Conservation (phyloP, 64 coral and sea anemone genomes). For the Montipora capricornis region DNA sequence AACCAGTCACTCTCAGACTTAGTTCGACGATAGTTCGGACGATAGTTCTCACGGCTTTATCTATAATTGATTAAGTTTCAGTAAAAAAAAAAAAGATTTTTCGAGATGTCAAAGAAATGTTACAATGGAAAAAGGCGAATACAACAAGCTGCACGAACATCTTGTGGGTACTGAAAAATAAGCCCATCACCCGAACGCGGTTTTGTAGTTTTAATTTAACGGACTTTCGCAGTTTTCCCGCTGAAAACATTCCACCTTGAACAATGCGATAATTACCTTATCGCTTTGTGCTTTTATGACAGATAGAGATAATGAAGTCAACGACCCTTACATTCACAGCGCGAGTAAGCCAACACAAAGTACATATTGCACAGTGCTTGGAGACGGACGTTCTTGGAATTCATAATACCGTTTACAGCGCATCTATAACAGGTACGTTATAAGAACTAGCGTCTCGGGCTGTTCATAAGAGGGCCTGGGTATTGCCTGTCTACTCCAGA, state of each 20-base stretch:
- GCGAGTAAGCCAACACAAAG: not conserved
- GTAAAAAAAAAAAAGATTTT: too few relatives aligned
- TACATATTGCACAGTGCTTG: too few relatives aligned
- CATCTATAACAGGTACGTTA: not conserved
- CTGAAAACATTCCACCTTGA: not conserved
- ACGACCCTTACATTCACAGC: not conserved
- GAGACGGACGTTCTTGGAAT: too few relatives aligned
- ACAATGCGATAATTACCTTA: slow-evolving; percentile 21
- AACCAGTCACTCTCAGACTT: too few relatives aligned
- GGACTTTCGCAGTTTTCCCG: not conserved
- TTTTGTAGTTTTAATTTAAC: not conserved
- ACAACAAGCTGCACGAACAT: too few relatives aligned
- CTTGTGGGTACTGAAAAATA: too few relatives aligned
- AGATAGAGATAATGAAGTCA: slow-evolving; percentile 10
- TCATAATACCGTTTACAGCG: not conserved
- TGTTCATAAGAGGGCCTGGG: not conserved
- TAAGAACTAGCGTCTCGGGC: not conserved
- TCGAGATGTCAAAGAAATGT: too few relatives aligned
- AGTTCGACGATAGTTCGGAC: too few relatives aligned
- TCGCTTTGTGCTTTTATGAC: slow-evolving; percentile 2
- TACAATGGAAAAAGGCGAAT: too few relatives aligned
- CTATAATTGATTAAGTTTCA: too few relatives aligned
- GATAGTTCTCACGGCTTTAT: too few relatives aligned
- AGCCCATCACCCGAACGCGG: too few relatives aligned
- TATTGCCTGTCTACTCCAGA: not conserved